Evolutionary conservation across 2,113 vertebrate species (phyloP).

Genomic region (Phasianus colchicus): DNA sequence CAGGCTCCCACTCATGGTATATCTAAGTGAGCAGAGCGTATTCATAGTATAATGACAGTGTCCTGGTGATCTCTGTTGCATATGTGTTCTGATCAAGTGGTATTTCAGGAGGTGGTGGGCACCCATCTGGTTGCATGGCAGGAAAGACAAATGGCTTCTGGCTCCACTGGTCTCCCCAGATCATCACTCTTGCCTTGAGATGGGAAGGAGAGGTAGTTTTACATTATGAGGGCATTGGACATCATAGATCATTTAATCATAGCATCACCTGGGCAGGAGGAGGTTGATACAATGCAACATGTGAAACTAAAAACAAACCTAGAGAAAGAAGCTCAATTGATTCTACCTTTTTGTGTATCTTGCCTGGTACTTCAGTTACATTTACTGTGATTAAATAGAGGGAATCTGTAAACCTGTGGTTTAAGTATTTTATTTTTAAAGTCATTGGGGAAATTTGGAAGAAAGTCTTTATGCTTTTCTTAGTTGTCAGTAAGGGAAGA

Average conservation of each 20-base stretch:
- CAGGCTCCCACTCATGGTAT: neutral
- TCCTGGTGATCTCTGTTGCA: neutral
- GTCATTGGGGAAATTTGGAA: neutral
- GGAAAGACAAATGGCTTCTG: accelerated
- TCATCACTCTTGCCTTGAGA: neutral
- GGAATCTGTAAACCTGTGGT: conserved; percentile 12
- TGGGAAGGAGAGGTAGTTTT: neutral
- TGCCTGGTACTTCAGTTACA: conserved; percentile 41
- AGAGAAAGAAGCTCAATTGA: neutral
- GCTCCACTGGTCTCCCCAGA: neutral
- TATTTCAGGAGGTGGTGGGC: neutral
- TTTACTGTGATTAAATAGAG: conserved; percentile 29
- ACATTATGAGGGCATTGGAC: neutral
- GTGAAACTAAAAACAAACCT: neutral
- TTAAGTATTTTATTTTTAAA: neutral
- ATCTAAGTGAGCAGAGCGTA: neutral
- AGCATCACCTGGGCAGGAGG: neutral
- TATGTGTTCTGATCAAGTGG: neutral
- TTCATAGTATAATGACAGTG: neutral
- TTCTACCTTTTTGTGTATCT: neutral
- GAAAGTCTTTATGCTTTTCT: neutral
- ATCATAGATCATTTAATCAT: neutral
- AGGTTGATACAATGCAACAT: neutral
- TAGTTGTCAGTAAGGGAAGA: neutral
- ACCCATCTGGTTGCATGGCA: accelerated